Evolutionary conservation across 2,797 vertebrate genomes (phyloP).

Genomic region (Sarcoramphus papa): DNA sequence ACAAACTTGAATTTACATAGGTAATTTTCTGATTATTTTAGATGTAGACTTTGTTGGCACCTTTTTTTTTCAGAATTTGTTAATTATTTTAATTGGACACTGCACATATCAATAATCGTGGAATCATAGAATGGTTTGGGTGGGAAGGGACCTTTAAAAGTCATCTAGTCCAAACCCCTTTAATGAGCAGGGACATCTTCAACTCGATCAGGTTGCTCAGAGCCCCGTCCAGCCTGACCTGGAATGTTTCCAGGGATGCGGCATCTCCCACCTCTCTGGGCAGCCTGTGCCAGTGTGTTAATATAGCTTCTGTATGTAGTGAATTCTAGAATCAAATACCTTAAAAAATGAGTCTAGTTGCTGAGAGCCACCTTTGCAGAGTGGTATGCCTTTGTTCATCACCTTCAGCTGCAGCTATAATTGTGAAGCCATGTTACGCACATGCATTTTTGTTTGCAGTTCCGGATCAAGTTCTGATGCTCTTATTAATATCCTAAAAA

Average conservation of each 20-base stretch:
- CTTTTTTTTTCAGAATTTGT: background rate
- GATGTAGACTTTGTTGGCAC: background rate
- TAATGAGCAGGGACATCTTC: fast-evolving
- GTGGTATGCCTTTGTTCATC: background rate
- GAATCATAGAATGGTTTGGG: fast-evolving
- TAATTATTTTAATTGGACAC: background rate
- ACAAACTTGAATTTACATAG: fast-evolving
- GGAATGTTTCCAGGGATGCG: background rate
- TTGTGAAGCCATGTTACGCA: background rate
- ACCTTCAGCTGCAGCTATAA: background rate
- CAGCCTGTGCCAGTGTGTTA: fast-evolving
- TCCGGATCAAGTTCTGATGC: background rate
- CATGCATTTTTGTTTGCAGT: fast-evolving
- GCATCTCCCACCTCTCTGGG: background rate
- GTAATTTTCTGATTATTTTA: background rate
- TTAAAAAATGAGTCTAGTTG: background rate
- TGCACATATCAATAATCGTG: fast-evolving
- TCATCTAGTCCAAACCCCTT: fast-evolving
- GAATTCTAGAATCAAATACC: background rate
- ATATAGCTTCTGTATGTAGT: background rate
- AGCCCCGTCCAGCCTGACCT: fast-evolving
- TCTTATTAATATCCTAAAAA: background rate
- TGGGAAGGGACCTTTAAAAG: background rate
- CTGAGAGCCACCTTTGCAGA: background rate
- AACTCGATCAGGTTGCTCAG: fast-evolving